These are phyloP conservation scores for Stegostoma tigrinum DNA, from an alignment of 2,113 vertebrate genomes.

Conservation along the genomic window DNA sequence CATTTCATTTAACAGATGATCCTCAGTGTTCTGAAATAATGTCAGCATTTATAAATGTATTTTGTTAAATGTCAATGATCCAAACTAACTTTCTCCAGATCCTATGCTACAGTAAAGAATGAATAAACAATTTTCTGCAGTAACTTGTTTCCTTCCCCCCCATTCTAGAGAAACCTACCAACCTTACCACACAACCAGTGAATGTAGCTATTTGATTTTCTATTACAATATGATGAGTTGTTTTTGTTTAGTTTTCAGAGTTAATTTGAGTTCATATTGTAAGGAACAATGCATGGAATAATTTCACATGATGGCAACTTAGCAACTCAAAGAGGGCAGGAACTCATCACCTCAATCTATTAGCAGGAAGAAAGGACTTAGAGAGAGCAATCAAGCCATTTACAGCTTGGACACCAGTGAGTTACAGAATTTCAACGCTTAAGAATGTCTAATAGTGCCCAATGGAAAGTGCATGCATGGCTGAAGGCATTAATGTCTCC, in stretches of 20 bases:
- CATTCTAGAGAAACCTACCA: background rate
- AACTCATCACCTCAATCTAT: background rate
- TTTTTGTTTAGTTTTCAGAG: background rate
- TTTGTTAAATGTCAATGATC: background rate
- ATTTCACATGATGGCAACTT: background rate
- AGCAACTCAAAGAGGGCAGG: background rate
- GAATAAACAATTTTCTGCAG: background rate
- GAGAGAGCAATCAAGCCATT: background rate
- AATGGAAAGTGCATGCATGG: constrained; percentile 32
- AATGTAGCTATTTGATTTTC: background rate
- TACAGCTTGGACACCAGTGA: constrained; percentile 3
- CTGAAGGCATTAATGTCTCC: constrained; percentile 27
- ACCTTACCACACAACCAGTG: background rate
- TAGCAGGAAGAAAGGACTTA: background rate
- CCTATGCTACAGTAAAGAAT: background rate
- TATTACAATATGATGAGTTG: background rate
- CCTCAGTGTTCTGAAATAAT: background rate
- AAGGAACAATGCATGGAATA: background rate
- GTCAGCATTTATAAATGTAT: background rate
- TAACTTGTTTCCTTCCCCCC: background rate
- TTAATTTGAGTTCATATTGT: background rate
- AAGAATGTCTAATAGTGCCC: constrained; percentile 25
- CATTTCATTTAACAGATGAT: background rate
- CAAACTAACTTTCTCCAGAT: background rate
- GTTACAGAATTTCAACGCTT: background rate